Base-by-base conservation (phyloP, 2,113 vertebrate species). In the Acrocephalus kingi region DNA sequence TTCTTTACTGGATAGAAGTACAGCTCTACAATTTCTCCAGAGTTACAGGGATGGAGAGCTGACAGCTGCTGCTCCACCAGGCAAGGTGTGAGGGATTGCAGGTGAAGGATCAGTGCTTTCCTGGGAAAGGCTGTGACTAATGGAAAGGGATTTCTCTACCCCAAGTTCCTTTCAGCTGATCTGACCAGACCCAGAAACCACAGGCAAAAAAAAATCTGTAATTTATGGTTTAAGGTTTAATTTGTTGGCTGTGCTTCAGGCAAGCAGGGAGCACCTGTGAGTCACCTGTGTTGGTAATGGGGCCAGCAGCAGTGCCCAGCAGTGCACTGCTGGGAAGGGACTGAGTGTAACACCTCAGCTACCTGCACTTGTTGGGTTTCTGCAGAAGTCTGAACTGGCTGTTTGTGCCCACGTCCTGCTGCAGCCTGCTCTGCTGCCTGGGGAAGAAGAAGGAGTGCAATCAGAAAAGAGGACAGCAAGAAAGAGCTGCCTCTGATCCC, bases 21-120 rank as follows among this genome's bases (percentile, higher is more conserved):
- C 18, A 55, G 66, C 69, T 82, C 83, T 73, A 58, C 17, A 28
- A 30, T 89, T 96, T 96, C 85, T 94, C 78, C 72, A 76, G 82
- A 86, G 64, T 59, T 89, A 56, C n/a, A 33, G 52, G 31, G 43
- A 59, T 33, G 43, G 35, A 62, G 54, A 72, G 28, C 48, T 52
- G 74, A 39, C 68, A 90, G 66, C 62, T 90, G 81, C 56, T 74
- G 71, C 80, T 91, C 13, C 5, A 67, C 6, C 4, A 89, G 74
- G 33, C 75, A 73, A 74, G 66, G 58, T 7, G 1, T 0, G 10
- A 80, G 77, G 45, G 39, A 69, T 71, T 15, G 1, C 89, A 90
- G 58, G 46, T 90, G 55, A 79, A 59, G 16, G 78, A 83, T 74
- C 61, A 35, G 35, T 39, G 21, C 55, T 87, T 89, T 82, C 71